Evolutionary conservation across 1,140 invertebrate genomes (phyloP).

Genomic region (Macrobrachium nipponense): DNA sequence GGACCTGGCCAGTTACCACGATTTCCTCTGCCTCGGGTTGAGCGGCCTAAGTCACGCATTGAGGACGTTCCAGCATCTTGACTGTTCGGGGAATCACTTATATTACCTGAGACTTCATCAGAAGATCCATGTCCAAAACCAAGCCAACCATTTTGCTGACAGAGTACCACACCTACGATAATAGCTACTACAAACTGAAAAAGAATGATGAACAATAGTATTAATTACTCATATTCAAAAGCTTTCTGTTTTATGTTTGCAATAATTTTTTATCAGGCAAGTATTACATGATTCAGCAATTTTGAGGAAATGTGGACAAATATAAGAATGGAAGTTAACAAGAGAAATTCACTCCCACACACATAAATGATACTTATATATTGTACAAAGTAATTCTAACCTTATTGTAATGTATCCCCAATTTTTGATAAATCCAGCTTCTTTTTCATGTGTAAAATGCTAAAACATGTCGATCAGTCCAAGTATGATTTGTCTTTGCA

Average conservation of each 20-base stretch:
- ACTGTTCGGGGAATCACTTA: not conserved
- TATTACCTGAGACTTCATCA: not conserved
- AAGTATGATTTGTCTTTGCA: no score
- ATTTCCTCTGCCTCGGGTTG: conserved; percentile 3
- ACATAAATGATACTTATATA: no score
- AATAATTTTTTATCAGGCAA: no score
- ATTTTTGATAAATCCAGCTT: no score
- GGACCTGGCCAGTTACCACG: conserved; percentile 35
- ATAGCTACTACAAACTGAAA: conserved; percentile 64
- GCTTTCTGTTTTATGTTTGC: not conserved
- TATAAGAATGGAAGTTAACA: not conserved
- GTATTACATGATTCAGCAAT: no score
- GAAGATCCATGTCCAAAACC: conserved; percentile 41
- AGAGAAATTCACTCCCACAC: no score
- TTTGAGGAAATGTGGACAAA: no score
- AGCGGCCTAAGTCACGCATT: conserved; percentile 15
- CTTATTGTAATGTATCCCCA: no score
- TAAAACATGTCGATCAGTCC: no score
- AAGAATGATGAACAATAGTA: not conserved
- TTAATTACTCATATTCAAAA: not conserved
- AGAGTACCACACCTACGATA: conserved; percentile 61
- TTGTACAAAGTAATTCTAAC: no score
- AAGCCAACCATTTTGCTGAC: conserved; percentile 63
- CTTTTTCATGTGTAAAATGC: no score
- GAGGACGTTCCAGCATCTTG: conserved; percentile 2